These are phyloP conservation scores for Strigamia maritima DNA, from an alignment of 2,888 invertebrate species.

Conservation along the genomic window DNA sequence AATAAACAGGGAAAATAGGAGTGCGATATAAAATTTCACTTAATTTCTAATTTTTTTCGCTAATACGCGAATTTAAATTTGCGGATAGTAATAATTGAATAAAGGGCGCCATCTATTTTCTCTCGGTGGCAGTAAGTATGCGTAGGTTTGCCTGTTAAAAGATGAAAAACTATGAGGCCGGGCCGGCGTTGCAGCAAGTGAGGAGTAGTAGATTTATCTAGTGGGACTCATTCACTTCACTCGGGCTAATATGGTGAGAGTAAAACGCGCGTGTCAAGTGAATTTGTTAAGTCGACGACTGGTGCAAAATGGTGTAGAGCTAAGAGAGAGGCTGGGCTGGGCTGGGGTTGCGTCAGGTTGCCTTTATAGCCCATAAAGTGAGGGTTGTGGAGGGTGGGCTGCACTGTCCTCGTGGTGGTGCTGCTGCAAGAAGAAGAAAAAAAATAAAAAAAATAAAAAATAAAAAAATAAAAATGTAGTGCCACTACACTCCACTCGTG, in stretches of 20 bases:
- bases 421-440: background rate
- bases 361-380: conserved; percentile 16
- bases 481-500: background rate
- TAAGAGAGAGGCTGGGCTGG: background rate
- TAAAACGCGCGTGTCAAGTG: conserved; percentile 23
- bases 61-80: background rate
- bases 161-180: background rate
- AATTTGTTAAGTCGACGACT: conserved; percentile 27
- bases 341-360: conserved; percentile 26
- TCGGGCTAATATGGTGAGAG: conserved; percentile 26
- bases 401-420: conserved; percentile 4
- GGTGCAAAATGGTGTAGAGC: conserved; percentile 20
- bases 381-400: background rate
- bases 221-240: conserved; percentile 23
- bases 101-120: background rate
- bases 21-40: background rate
- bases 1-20: too few species aligned
- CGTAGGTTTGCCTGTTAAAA: background rate
- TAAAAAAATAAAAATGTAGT: too few species aligned
- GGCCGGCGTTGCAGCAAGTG: background rate
- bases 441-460: too few species aligned
- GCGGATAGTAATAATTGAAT: conserved; percentile 13
- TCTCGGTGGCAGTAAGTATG: background rate
- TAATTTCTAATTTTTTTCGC: background rate
- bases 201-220: conserved; percentile 21